Evolutionary conservation across 2,113 vertebrate species (phyloP), one percentile per base, ranked within the genome.

Genomic region (Eptesicus fuscus): DNA sequence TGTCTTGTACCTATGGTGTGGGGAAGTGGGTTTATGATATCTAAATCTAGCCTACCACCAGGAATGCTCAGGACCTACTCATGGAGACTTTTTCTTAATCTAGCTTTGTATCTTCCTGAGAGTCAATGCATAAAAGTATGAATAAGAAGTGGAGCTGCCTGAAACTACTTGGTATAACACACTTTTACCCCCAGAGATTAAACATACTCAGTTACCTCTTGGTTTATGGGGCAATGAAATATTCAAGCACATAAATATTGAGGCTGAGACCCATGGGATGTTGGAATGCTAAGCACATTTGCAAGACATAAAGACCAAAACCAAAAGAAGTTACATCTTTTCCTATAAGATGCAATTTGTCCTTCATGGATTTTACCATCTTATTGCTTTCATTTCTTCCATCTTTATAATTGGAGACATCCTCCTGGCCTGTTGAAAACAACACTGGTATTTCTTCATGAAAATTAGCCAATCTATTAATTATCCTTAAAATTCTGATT

Each of bases 201-300:
- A 98, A 98, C 98, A 97, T 97, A 95, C 84, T 98, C 94, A 88
- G 92, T 97, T 98, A 91, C 92, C 37, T 97, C 97, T 97, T 98
- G 90, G 95, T 98, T 98, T 98, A 98, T 97, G 97, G 98, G 93
- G 95, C 94, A 96, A 84, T 98, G 98, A 98, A 98, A 90, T 97
- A 95, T 83, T 98, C 93, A 73, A 95, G 90, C 85, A 97, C 96
- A 97, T 98, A 98, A 98, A 98, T 98, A 98, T 97, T 97, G 97
- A 92, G 13, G 63, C 87, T 90, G 96, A 92, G 97, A 94, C 98
- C 94, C 97, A 96, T 73, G 98, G 97, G 98, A 97, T 90, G 35
- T 56, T 88, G 78, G 92, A 96, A 83, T 98, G 94, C 87, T 98
- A 96, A 96, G 65, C 96, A 97, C 94, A 97, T 88, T 97, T 97